A percentile compares a stretch with the other conserved stretches of the same genome.
Conservation (phyloP, 2,888 invertebrate species). For the Drosophila recens region DNA sequence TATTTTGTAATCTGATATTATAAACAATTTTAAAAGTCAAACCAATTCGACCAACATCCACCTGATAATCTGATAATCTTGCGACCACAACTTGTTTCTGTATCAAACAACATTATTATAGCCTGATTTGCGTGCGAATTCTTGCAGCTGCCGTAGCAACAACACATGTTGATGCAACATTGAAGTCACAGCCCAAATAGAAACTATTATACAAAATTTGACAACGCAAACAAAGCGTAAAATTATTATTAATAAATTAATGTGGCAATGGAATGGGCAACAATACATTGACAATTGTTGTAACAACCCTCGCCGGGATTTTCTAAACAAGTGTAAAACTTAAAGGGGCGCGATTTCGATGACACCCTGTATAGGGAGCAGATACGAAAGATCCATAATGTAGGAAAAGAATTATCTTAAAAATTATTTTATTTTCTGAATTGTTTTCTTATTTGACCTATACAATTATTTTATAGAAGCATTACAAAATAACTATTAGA, state of each 20-base stretch:
- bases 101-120: constrained; percentile 27
- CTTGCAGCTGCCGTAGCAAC: constrained; percentile 60
- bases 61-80: constrained; percentile 77
- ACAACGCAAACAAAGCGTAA: constrained; percentile 78
- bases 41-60: constrained; percentile 46
- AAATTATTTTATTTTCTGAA: too few relatives aligned
- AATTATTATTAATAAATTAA: constrained; percentile 79
- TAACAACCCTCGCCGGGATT: constrained; percentile 55
- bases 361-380: constrained; percentile 22
- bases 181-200: constrained; percentile 55
- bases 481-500: too few relatives aligned
- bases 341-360: constrained; percentile 10
- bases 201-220: constrained; percentile 63
- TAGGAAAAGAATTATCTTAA: too few relatives aligned
- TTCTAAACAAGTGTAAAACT: constrained; percentile 67
- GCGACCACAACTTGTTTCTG: constrained; percentile 51
- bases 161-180: constrained; percentile 61
- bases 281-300: constrained; percentile 61
- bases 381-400: background rate
- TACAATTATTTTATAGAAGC: too few relatives aligned
- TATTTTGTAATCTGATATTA: background rate
- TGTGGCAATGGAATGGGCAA: constrained; percentile 18
- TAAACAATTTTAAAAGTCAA: constrained; percentile 10
- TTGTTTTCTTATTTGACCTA: too few relatives aligned
- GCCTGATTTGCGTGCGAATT: constrained; percentile 62